Base-by-base conservation (phyloP, 2,797 vertebrate species). In the Enteromius paludinosus region DNA sequence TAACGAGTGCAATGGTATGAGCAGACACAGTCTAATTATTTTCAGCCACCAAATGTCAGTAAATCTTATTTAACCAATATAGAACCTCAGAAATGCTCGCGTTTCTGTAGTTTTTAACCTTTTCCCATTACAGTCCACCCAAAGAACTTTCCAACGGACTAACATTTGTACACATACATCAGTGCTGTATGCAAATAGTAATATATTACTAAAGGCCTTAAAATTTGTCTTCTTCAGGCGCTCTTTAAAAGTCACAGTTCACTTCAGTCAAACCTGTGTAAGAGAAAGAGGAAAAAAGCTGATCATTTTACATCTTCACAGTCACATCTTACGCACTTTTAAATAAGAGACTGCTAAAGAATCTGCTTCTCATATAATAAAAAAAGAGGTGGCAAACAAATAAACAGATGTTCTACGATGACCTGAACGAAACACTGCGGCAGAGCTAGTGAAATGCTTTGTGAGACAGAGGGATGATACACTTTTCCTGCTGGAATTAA, bases 201-300 rank as follows among this genome's bases (percentile, higher is more conserved):
- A 86, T 83, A 86, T 83, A 92, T 92, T 83, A 92, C 92, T 95
- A 93, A 95, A 95, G 93, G 94, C 93, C 90, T 92, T 93, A 92
- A 94, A 95, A 93, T 89, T 90, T 91, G 90, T 92, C 92, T 91
- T 89, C 71, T 89, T 93, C 93, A 72, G 89, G 78, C 78, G 73
- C 87, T 93, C 88, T 90, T 89, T 87, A 88, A 91, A 90, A 89
- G 88, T 91, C 91, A 91, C 88, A 90, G 89, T 94, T 95, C 92
- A 92, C 93, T 94, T 93, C 90, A 90, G 89, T 86, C 76, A 76
- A 61, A 92, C 90, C 81, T 84, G 93, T 95, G 88, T 1, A 84
- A 89, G 52, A 61, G 77, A 89, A 18, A 66, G 11, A 61, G 9
- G 73, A 28, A 70, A 28, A 61, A n/a, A 71, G 23, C 23, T 17